Percentiles rank a stretch among this genome's conserved stretches.
Conservation (phyloP, 2,888 invertebrate genomes). For the Listrodromus nycthemerus region DNA sequence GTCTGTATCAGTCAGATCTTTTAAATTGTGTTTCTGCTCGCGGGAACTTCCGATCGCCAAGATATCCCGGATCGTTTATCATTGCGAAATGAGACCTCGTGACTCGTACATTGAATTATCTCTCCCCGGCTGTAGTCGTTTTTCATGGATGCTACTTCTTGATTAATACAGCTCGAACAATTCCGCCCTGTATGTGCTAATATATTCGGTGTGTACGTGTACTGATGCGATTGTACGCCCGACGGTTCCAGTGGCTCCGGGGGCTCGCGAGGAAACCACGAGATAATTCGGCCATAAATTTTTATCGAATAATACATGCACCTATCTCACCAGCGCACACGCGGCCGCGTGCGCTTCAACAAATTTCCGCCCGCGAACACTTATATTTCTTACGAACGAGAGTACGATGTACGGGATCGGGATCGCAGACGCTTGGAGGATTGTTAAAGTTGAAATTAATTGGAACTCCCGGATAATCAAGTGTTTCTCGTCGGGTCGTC, state of each 20-base stretch:
- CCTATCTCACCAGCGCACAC: not conserved
- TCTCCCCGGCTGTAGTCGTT: slow-evolving; percentile 47
- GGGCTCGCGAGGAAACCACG: slow-evolving; percentile 44
- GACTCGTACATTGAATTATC: slow-evolving; percentile 56
- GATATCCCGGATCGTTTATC: slow-evolving; percentile 47
- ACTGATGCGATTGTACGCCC: not conserved
- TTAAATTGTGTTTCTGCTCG: not conserved
- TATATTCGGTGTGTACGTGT: not conserved
- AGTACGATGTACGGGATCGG: not conserved
- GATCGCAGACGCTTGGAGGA: slow-evolving; percentile 34
- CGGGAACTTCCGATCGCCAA: slow-evolving; percentile 5
- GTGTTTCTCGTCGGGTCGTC: slow-evolving; percentile 46
- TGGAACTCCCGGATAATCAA: slow-evolving; percentile 59
- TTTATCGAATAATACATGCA: slow-evolving; percentile 44
- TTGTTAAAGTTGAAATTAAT: slow-evolving; percentile 62
- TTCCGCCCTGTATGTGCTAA: slow-evolving; percentile 8
- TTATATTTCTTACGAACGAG: slow-evolving; percentile 21
- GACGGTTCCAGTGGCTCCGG: slow-evolving; percentile 23
- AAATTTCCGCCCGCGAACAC: slow-evolving; percentile 1
- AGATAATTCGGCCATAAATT: slow-evolving; percentile 52
- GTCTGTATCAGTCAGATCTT: slow-evolving; percentile 5
- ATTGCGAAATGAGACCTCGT: slow-evolving; percentile 36
- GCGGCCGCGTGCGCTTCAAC: not conserved
- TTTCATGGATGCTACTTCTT: slow-evolving; percentile 47
- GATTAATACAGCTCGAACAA: slow-evolving; percentile 50